Evolutionary conservation across 2,113 vertebrate genomes (phyloP).

Genomic region (Gobiocypris rarus): DNA sequence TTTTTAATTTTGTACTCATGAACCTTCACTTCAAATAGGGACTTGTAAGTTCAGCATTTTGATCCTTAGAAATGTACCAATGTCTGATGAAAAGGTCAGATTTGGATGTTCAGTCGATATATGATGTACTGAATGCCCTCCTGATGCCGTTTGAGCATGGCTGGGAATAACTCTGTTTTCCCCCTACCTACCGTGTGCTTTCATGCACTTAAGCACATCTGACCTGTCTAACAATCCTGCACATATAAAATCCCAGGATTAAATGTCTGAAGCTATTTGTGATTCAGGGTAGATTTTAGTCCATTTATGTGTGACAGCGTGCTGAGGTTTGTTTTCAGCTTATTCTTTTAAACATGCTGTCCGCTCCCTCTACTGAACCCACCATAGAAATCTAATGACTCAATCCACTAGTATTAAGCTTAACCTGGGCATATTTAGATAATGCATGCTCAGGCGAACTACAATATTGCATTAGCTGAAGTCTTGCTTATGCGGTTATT

Average conservation of each 20-base stretch:
- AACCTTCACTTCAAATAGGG: constrained; percentile 38
- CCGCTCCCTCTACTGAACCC: neutral
- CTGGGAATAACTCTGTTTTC: constrained; percentile 27
- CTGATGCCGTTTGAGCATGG: neutral
- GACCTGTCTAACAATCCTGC: constrained; percentile 2
- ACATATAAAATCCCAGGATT: constrained; percentile 23
- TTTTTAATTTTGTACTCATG: constrained; percentile 7
- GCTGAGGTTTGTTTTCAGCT: constrained; percentile 9
- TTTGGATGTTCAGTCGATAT: constrained; percentile 68
- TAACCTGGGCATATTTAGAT: constrained; percentile 28
- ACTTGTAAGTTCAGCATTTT: constrained; percentile 39
- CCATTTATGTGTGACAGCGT: constrained; percentile 14
- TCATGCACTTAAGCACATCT: constrained; percentile 1
- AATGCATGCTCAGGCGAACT: constrained; percentile 28
- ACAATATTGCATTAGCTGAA: constrained; percentile 22
- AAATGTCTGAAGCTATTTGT: constrained; percentile 25
- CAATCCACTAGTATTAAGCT: constrained; percentile 18
- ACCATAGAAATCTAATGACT: constrained; percentile 22
- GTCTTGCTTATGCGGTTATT: constrained; percentile 25
- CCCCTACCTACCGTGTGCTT: constrained; percentile 20
- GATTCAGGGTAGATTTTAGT: neutral
- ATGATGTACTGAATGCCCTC: constrained; percentile 50
- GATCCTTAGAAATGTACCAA: constrained; percentile 67
- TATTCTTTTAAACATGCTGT: constrained; percentile 29
- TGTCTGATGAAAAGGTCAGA: constrained; percentile 64